phyloP scores from a whole-genome alignment of 2,797 vertebrate genomes.

The Rhynchotus rufescens region DNA sequence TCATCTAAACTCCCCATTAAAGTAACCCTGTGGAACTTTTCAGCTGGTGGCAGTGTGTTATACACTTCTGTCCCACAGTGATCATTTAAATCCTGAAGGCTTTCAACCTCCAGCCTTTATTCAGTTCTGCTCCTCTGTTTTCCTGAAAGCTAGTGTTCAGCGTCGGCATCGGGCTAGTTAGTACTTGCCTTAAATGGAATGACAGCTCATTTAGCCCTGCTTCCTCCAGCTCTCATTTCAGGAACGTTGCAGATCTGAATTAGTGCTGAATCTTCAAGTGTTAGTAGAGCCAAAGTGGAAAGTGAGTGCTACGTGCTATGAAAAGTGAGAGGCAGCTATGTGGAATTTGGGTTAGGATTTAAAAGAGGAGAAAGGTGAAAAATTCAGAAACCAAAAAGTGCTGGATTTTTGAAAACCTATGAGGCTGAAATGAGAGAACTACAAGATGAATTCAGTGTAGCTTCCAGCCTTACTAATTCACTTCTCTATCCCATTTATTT shows the following conservation, averaged over 20 bases:
- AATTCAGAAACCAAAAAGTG: fast-evolving
- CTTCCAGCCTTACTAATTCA: background rate
- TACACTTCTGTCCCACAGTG: background rate
- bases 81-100: background rate
- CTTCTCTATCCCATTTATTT: background rate
- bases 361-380: background rate
- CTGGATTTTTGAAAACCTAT: background rate
- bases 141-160: background rate
- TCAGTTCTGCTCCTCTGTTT: background rate
- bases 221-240: background rate
- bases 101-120: background rate
- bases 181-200: background rate
- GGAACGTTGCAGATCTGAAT: background rate
- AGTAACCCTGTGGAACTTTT: background rate
- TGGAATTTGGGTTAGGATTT: background rate
- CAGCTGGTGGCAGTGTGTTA: background rate
- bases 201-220: background rate
- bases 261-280: background rate
- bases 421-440: background rate
- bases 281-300: fast-evolving
- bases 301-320: background rate
- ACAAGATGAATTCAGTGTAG: background rate
- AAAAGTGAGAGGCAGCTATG: background rate
- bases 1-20: background rate
- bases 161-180: background rate